These are phyloP conservation scores for Hippocampus comes DNA, from an alignment of 2,113 vertebrate species.

Conservation along the genomic window DNA sequence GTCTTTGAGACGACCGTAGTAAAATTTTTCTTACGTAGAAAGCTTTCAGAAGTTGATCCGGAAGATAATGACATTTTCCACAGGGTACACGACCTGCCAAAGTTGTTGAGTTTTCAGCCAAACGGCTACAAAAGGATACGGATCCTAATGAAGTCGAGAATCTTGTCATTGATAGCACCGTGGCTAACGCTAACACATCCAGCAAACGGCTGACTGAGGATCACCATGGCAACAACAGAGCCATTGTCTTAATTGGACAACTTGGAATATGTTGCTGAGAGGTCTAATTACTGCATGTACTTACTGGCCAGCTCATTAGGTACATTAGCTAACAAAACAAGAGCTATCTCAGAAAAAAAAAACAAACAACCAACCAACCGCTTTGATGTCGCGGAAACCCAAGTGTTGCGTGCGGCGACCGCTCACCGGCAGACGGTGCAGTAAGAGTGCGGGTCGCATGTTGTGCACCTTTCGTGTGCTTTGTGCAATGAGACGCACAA, in stretches of 20 bases:
- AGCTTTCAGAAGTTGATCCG: neutral
- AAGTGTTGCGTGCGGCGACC: neutral
- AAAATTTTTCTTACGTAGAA: too few species aligned
- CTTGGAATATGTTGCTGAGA: neutral
- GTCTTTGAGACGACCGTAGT: neutral
- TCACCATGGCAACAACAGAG: neutral
- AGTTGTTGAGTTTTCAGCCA: neutral
- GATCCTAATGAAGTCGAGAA: neutral
- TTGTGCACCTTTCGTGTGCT: neutral
- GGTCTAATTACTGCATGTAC: neutral
- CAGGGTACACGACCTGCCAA: neutral
- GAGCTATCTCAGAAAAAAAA: neutral
- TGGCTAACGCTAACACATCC: neutral
- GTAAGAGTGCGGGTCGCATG: neutral
- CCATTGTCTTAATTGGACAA: neutral
- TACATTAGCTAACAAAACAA: neutral
- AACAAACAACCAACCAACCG: neutral
- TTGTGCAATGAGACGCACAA: conserved; percentile 6
- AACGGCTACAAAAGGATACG: neutral
- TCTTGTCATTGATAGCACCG: neutral
- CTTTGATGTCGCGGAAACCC: neutral
- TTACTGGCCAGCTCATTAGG: neutral
- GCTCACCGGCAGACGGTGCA: neutral
- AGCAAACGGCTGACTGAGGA: neutral
- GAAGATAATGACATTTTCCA: neutral